phyloP scores from a whole-genome alignment of 2,113 vertebrate genomes.

The cattle (Bos taurus) region ARS-UCD2.0 NC_037329.1:101142001-101142500 shows the following conservation, averaged over 20 bases:
- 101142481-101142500: constrained; percentile 62
- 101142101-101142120: not conserved
- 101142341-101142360: not conserved
- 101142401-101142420: constrained; percentile 28
- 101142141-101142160: not conserved
- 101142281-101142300: not conserved
- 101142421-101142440: constrained; percentile 60
- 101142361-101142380: not conserved
- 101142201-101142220: not conserved
- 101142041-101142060: not conserved
- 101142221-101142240: not conserved
- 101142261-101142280: not conserved
- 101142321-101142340: not conserved
- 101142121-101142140: not conserved
- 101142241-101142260: not conserved
- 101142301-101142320: not conserved
- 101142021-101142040: not conserved
- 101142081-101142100: not conserved
- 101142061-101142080: not conserved
- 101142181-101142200: constrained; percentile 26
- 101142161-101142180: not conserved
- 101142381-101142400: not conserved
- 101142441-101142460: constrained; percentile 51
- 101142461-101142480: constrained; percentile 67
- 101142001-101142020: not conserved